Evolutionary conservation across 92 coral and sea anemone species (phyloP).

Genomic region (Palythoa grandiflora): DNA sequence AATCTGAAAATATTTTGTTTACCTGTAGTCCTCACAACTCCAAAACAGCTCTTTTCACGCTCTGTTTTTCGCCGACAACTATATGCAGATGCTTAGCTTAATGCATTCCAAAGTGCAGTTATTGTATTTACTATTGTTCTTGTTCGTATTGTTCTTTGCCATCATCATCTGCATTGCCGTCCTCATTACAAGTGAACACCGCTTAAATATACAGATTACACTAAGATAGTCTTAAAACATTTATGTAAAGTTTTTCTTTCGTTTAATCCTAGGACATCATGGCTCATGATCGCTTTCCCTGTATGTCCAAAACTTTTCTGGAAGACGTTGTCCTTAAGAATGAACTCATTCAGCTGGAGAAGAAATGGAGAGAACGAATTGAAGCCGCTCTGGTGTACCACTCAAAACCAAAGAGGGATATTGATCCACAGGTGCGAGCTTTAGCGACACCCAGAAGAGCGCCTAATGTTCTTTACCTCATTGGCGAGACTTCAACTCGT

Average conservation of each 20-base stretch:
- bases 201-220: too few species aligned
- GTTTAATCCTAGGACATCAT: constrained; percentile 63
- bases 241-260: not conserved
- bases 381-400: constrained; percentile 54
- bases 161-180: too few species aligned
- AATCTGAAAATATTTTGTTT: too few species aligned
- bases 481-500: constrained; percentile 73
- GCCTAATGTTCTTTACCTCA: constrained; percentile 77
- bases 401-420: constrained; percentile 40
- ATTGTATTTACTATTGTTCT: too few species aligned
- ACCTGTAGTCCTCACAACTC: too few species aligned
- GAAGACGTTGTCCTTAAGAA: constrained; percentile 57
- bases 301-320: constrained; percentile 59
- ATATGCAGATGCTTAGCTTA: too few species aligned
- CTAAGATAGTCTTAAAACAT: too few species aligned
- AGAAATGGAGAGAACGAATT: constrained; percentile 67
- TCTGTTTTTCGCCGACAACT: too few species aligned
- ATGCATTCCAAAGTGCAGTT: too few species aligned
- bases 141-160: too few species aligned
- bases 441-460: constrained; percentile 68
- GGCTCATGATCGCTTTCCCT: constrained; percentile 71
- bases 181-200: too few species aligned
- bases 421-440: constrained; percentile 15
- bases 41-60: too few species aligned
- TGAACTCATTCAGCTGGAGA: constrained; percentile 61